These are phyloP conservation scores for Agrypnia vestita DNA, from an alignment of 1,140 invertebrate species.

Conservation along the genomic window DNA sequence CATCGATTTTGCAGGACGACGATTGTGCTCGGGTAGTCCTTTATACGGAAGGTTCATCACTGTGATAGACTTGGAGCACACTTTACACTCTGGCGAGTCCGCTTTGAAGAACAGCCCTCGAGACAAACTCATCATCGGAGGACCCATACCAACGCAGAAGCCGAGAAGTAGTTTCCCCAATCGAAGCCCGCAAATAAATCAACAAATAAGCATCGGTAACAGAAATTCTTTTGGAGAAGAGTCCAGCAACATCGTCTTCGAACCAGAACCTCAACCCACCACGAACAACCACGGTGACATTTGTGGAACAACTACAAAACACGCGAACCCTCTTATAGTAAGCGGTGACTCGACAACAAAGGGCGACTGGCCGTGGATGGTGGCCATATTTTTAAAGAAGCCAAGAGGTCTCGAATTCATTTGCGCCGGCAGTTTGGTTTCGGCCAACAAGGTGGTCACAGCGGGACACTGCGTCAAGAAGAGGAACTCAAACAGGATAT, in stretches of 20 bases:
- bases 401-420: conserved; percentile 67
- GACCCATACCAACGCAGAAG: not conserved
- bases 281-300: conserved; percentile 33
- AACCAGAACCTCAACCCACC: not conserved
- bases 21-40: conserved; percentile 62
- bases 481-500: not conserved
- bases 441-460: conserved; percentile 62
- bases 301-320: conserved; percentile 62
- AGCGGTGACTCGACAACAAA: conserved; percentile 63
- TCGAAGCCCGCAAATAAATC: not conserved
- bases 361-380: conserved; percentile 74
- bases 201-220: not conserved
- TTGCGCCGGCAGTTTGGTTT: conserved; percentile 64
- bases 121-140: conserved; percentile 29
- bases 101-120: conserved; percentile 50
- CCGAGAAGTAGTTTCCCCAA: not conserved
- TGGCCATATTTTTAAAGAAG: conserved; percentile 68
- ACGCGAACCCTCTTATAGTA: conserved; percentile 65
- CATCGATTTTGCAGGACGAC: conserved; percentile 63
- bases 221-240: not conserved
- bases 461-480: conserved; percentile 62
- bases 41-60: conserved; percentile 62
- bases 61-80: conserved; percentile 65
- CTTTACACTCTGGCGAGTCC: conserved; percentile 62
- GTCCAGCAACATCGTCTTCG: not conserved